Evolutionary conservation across 2,797 vertebrate genomes (phyloP).

Genomic region (Adrianichthys oophorus): DNA sequence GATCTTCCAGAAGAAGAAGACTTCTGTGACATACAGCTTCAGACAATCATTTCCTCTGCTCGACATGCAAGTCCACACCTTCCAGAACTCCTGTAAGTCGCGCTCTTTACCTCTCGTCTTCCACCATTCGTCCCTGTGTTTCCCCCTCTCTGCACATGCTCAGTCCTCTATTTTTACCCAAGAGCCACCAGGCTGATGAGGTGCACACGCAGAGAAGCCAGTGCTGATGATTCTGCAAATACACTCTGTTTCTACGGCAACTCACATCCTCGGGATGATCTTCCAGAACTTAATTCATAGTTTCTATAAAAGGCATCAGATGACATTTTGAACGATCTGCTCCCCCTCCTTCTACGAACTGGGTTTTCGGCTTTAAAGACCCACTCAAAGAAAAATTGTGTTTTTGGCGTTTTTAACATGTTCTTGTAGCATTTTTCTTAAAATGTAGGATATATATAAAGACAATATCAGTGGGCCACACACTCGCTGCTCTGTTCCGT

Average conservation of each 20-base stretch:
- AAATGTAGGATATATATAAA: no score
- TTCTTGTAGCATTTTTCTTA: no score
- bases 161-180: constrained; percentile 30
- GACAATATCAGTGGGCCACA: no score
- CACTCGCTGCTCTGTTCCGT: no score
- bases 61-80: constrained; percentile 96
- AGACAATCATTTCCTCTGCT: constrained; percentile 91
- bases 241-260: not conserved
- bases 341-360: no score
- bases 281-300: not conserved
- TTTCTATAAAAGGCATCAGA: constrained; percentile 5
- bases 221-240: not conserved
- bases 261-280: not conserved
- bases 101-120: constrained; percentile 17
- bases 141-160: constrained; percentile 11
- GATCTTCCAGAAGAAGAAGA: constrained; percentile 98
- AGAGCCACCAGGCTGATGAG: constrained; percentile 9
- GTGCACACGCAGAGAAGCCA: constrained; percentile 8
- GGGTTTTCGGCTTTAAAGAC: no score
- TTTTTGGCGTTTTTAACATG: no score
- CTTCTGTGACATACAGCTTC: constrained; percentile 93
- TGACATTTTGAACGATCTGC: not conserved
- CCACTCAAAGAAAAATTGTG: no score
- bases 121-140: constrained; percentile 4
- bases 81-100: constrained; percentile 92